Evolutionary conservation across 2,888 invertebrate genomes (phyloP), one percentile per base, ranked within the genome.

Genomic region (Conchocele bisecta): DNA sequence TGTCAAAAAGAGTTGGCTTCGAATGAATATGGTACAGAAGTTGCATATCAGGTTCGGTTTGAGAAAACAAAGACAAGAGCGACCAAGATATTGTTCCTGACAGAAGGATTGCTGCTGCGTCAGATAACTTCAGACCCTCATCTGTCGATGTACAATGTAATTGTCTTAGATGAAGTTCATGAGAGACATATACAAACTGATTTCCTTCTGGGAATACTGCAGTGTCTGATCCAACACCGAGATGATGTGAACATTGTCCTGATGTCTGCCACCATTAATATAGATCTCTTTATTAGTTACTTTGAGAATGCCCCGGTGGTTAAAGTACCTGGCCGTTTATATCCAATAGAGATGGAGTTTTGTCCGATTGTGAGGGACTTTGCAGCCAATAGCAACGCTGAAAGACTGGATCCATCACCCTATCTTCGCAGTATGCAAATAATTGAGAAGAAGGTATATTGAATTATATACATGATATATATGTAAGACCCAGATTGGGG

Each of bases 221-320:
- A 98, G 90, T 98, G 98, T 90, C 92, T 99, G 9, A 93, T 98
- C 50, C 94, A 95, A 83, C 95, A 95, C 85, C 93, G 96, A 53
- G 78, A 83, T 7, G 88, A 97, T 85, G 93, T 99, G 24, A 98
- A 98, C 91, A 91, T 98, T 15, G 90, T 93, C 11, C 94, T 99
- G 0, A 99, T 99, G 99, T 98, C 98, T 0, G 99, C 99, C 15
- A 99, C 99, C 0, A 99, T 99, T 65, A 99, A 99, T 92, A 95
- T 99, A 28, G 94, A 97, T 80, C 92, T 99, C n/a, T 99, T 99
- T 91, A 94, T 94, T 75, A 93, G 94, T 80, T 99, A 98, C 91
- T 99, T 99, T 86, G 95, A 97, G 89, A 93, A 94, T 44, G 96
- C 96, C 44, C 94, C 94, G 66, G 94, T 97, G 56, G 94, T 98